phyloP scores from a whole-genome alignment of 2,888 invertebrate species.

The Operophtera brumata region DNA sequence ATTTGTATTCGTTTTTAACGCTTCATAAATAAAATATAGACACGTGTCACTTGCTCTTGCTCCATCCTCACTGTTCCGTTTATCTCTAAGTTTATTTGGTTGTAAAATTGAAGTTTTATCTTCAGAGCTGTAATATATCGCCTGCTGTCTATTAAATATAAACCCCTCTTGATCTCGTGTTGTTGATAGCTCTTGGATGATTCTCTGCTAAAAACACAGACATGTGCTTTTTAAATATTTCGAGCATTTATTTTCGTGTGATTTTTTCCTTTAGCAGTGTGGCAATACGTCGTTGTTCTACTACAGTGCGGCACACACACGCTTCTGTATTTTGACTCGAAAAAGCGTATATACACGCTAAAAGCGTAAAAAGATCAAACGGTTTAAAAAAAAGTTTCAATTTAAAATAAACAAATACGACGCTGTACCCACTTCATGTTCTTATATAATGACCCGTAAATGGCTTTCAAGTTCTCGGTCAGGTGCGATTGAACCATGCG shows the following conservation, averaged over 20 bases:
- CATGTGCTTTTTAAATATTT: no score
- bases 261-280: no score
- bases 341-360: no score
- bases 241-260: no score
- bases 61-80: background rate
- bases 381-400: conserved; percentile 16
- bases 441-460: conserved; percentile 35
- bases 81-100: conserved; percentile 4
- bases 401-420: conserved; percentile 1
- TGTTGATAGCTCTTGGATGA: conserved; percentile 14
- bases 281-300: no score
- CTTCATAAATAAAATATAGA: no score
- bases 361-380: no score
- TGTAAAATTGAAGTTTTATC: conserved; percentile 11
- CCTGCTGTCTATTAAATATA: conserved; percentile 7
- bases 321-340: no score
- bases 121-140: conserved; percentile 6
- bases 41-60: no score
- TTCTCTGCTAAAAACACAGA: conserved; percentile 8
- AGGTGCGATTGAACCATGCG: conserved; percentile 31
- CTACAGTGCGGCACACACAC: no score
- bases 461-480: conserved; percentile 42
- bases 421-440: conserved; percentile 16
- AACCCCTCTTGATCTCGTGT: conserved; percentile 11
- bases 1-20: background rate